Evolutionary conservation across 2,888 invertebrate genomes (phyloP).

Genomic region (Syritta pipiens): DNA sequence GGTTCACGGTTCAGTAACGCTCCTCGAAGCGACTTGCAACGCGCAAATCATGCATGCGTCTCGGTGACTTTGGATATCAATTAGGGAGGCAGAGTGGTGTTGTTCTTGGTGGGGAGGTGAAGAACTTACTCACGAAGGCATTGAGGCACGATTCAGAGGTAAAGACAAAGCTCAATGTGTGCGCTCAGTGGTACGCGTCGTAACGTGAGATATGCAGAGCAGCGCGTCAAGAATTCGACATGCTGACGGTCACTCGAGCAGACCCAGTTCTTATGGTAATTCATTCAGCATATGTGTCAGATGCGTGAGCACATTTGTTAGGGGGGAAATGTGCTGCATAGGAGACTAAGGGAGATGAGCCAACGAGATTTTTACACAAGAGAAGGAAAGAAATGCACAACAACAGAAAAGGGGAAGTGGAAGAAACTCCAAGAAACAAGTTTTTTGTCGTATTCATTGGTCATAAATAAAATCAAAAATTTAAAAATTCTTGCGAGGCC

Average conservation of each 20-base stretch:
- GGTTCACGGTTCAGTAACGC: constrained; percentile 54
- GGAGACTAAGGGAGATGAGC: neutral
- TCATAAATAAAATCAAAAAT: too few relatives aligned
- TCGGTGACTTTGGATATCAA: constrained; percentile 41
- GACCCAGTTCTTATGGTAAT: constrained; percentile 41
- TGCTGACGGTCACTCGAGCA: constrained; percentile 31
- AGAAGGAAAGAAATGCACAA: too few relatives aligned
- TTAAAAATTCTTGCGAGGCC: too few relatives aligned
- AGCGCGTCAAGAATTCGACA: constrained; percentile 39
- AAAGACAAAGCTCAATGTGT: constrained; percentile 21
- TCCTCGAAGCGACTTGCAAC: constrained; percentile 52
- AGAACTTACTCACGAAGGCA: constrained; percentile 35
- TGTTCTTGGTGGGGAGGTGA: constrained; percentile 2
- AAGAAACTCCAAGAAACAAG: too few relatives aligned
- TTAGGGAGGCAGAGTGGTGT: constrained; percentile 22
- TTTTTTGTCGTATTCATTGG: too few relatives aligned
- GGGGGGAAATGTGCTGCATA: constrained; percentile 21
- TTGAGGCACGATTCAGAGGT: constrained; percentile 46
- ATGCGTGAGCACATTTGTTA: neutral
- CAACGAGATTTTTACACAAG: neutral
- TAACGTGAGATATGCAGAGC: constrained; percentile 57
- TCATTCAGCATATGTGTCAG: constrained; percentile 25
- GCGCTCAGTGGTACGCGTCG: neutral
- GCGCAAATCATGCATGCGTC: constrained; percentile 48
- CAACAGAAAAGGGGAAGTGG: too few relatives aligned